These are phyloP conservation scores for Parus major DNA, from an alignment of 2,113 vertebrate species.

Conservation along the genomic window DNA sequence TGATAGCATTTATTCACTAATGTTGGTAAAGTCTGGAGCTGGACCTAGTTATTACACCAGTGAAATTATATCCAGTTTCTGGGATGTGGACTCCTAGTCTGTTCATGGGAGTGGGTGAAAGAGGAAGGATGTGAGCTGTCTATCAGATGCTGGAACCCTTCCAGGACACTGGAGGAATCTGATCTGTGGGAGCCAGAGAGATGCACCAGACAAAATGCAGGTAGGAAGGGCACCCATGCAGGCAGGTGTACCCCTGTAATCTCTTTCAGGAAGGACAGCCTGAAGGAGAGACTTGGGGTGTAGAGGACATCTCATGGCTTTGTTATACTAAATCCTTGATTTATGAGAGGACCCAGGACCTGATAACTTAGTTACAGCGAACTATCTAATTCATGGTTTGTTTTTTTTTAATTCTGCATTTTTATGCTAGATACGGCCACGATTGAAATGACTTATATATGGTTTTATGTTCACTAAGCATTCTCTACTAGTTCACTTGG, in stretches of 20 bases:
- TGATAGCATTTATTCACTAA: background rate
- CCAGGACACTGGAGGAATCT: background rate
- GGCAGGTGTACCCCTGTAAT: background rate
- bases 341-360: background rate
- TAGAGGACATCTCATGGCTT: accelerated
- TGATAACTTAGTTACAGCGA: background rate
- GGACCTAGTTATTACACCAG: background rate
- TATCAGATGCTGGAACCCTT: accelerated
- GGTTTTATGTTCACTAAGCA: background rate
- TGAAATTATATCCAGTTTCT: background rate
- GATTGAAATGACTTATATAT: background rate
- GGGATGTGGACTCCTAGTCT: background rate
- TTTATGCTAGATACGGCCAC: background rate
- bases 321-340: background rate
- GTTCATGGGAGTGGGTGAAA: background rate
- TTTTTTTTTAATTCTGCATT: background rate
- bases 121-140: background rate
- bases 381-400: background rate
- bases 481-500: background rate
- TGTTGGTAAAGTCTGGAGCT: background rate
- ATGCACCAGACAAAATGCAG: background rate
- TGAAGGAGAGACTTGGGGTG: background rate
- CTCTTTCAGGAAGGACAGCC: background rate
- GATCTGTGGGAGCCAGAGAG: background rate
- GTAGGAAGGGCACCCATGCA: background rate